phyloP scores from a whole-genome alignment of 2,888 invertebrate species.

The Stictocephala bisonia region DNA sequence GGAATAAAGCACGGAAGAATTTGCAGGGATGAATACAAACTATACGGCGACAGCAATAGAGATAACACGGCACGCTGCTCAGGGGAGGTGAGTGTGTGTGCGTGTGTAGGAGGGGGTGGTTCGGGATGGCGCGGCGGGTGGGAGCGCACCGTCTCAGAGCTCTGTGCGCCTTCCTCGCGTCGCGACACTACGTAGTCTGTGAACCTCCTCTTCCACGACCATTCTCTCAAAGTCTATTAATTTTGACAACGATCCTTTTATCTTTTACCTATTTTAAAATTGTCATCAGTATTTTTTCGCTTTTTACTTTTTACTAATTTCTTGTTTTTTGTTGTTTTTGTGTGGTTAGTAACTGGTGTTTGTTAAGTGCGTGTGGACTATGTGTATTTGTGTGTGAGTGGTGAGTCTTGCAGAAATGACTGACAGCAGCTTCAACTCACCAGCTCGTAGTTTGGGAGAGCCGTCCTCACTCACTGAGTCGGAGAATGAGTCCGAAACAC shows the following conservation, averaged over 20 bases:
- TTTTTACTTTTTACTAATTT: too few relatives aligned
- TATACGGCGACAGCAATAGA: conserved; percentile 28
- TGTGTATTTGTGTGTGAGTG: neutral
- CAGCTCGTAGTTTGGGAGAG: conserved; percentile 62
- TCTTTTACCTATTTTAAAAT: too few relatives aligned
- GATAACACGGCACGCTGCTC: neutral
- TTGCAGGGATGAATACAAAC: conserved; percentile 37
- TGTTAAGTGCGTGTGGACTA: neutral
- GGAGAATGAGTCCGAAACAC: conserved; percentile 57
- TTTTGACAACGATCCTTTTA: too few relatives aligned
- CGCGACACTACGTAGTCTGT: too few relatives aligned
- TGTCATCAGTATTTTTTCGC: too few relatives aligned
- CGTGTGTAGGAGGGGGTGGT: conserved; percentile 6
- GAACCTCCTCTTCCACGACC: too few relatives aligned
- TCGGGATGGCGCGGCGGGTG: neutral
- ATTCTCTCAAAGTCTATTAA: too few relatives aligned
- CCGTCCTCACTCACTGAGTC: conserved; percentile 53
- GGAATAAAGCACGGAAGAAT: conserved; percentile 31
- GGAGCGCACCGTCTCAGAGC: conserved; percentile 9
- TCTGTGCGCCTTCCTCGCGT: conserved; percentile 12
- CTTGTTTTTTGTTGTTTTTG: neutral
- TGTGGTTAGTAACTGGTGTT: too few relatives aligned
- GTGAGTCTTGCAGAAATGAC: conserved; percentile 50
- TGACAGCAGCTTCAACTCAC: conserved; percentile 59
- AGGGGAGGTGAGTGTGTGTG: conserved; percentile 9